A percentile compares a stretch with the other conserved stretches of the same genome.
phyloP scores from a whole-genome alignment of 1,140 invertebrate species.

The Zaprionus nigranus region DNA sequence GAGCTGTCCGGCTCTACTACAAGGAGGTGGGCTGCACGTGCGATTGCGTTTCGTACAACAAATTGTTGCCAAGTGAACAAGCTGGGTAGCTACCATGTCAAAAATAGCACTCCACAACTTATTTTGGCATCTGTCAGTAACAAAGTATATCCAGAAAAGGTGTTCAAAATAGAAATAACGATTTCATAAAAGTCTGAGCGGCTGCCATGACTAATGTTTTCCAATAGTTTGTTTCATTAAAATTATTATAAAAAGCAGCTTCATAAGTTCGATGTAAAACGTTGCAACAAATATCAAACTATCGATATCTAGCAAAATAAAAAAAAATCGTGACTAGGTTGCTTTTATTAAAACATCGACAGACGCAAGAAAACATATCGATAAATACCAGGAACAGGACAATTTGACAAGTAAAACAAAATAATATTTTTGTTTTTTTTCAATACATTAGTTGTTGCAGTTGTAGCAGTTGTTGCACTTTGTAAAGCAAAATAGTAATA shows the following conservation, averaged over 20 bases:
- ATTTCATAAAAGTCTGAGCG: neutral
- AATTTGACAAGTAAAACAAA: neutral
- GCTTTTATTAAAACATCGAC: neutral
- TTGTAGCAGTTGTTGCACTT: neutral
- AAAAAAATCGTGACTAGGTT: too few relatives aligned
- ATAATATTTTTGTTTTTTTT: too few relatives aligned
- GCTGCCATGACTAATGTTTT: neutral
- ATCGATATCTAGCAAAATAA: neutral
- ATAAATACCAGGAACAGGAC: neutral
- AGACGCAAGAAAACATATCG: neutral
- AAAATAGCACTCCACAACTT: constrained; percentile 61
- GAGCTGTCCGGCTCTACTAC: neutral
- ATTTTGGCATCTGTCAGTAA: constrained; percentile 28
- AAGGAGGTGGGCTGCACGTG: constrained; percentile 26
- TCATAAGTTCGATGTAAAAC: neutral
- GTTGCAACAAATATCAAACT: neutral
- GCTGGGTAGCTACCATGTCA: constrained; percentile 51
- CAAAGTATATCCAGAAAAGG: constrained; percentile 18
- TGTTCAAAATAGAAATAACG: neutral
- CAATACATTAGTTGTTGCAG: too few relatives aligned
- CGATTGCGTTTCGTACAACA: constrained; percentile 44
- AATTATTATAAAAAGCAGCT: neutral
- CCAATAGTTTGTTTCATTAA: too few relatives aligned
- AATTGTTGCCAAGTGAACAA: constrained; percentile 60
- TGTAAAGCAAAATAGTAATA: neutral